Evolutionary conservation across 1,140 invertebrate genomes (phyloP).

Genomic region (Drosophila novamexicana): DNA sequence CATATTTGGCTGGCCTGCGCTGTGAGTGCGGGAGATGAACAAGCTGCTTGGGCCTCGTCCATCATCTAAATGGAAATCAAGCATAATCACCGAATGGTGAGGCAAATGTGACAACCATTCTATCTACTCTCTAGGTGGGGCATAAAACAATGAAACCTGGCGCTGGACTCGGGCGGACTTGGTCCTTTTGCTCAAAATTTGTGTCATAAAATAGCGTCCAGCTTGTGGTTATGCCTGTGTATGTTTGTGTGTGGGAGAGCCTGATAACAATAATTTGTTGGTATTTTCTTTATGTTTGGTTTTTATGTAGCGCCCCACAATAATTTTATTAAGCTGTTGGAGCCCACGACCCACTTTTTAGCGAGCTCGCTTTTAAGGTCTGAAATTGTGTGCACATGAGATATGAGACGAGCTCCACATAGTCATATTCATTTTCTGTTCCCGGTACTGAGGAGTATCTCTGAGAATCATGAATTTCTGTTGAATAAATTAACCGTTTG

Average conservation of each 20-base stretch:
- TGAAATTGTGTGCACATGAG: background rate
- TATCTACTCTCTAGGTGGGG: conserved; percentile 5
- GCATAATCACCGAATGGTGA: conserved; percentile 71
- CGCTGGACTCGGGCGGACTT: conserved; percentile 19
- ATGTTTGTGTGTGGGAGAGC: conserved; percentile 6
- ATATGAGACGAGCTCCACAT: background rate
- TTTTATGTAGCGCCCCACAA: conserved; percentile 38
- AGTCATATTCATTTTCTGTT: background rate
- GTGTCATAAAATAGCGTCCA: conserved; percentile 22
- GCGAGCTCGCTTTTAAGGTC: background rate
- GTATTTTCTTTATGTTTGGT: conserved; percentile 34
- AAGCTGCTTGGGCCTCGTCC: conserved; percentile 44
- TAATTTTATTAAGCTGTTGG: conserved; percentile 61
- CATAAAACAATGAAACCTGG: conserved; percentile 52
- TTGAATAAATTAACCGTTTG: background rate
- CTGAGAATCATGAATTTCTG: background rate
- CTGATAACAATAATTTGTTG: conserved; percentile 59
- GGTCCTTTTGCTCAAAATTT: conserved; percentile 16
- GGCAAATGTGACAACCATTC: conserved; percentile 57
- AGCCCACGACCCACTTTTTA: too few species aligned
- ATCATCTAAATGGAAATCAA: conserved; percentile 81
- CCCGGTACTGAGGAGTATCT: background rate
- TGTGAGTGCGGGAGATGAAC: background rate
- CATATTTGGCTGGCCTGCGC: background rate
- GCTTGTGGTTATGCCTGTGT: background rate